Percentiles rank a stretch among this genome's conserved stretches.
These are phyloP conservation scores for Percopsis omiscomaycus DNA, from an alignment of 2,797 vertebrate genomes.

Conservation along the genomic window DNA sequence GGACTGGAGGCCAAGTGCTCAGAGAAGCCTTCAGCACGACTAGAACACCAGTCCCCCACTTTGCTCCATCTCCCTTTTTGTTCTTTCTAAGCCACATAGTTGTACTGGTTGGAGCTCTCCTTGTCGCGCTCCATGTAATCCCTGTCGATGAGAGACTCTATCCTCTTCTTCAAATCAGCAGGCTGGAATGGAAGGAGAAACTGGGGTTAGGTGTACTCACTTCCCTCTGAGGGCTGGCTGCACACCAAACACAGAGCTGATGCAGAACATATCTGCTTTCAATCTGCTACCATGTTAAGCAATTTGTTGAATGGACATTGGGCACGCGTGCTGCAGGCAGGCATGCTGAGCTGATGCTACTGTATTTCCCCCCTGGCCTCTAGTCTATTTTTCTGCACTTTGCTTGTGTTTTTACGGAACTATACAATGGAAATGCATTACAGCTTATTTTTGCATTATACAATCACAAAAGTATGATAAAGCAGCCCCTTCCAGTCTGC, in stretches of 20 bases:
- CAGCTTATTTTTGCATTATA: no score
- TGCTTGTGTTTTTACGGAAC: no score
- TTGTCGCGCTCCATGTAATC: constrained; percentile 99
- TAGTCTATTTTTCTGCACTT: no score
- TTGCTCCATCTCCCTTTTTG: constrained; percentile 34
- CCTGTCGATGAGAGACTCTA: constrained; percentile 99
- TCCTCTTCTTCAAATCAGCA: constrained; percentile 99
- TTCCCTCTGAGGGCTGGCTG: neutral
- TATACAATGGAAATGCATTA: no score
- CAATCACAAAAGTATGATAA: no score
- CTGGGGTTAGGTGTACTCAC: neutral
- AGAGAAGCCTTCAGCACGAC: constrained; percentile 77
- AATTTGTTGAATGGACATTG: no score
- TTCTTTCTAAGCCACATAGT: constrained; percentile 93
- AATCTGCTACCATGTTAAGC: no score
- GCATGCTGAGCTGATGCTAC: no score
- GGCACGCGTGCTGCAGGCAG: no score
- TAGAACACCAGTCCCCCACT: constrained; percentile 48
- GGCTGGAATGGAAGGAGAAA: constrained; percentile 75
- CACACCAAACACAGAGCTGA: neutral
- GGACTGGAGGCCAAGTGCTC: constrained; percentile 82
- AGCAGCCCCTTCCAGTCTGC: no score
- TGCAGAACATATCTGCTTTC: no score
- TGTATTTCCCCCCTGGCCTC: no score
- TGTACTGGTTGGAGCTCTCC: constrained; percentile 98